Base-by-base conservation (phyloP, 2,888 invertebrate genomes). In the Drosophila paucipuncta region DNA sequence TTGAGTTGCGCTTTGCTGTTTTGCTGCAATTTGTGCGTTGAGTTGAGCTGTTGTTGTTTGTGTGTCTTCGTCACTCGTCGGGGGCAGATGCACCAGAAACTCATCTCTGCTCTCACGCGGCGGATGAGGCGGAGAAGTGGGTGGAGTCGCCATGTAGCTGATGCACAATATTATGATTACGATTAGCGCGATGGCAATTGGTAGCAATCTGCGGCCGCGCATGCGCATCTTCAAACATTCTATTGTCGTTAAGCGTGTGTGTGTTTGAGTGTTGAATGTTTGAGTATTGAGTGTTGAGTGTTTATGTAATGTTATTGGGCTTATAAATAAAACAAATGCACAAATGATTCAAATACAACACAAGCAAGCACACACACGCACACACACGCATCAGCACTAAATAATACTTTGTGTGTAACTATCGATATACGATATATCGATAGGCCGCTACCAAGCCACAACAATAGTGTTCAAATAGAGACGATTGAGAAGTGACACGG, bases 141-240 rank as follows among this genome's bases (percentile, higher is more conserved):
- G 47, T 25, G 47, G 47, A 59, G 79, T 86, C 5, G 81, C 76
- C 37, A 86, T 82, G n/a, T 88, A 84, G 63, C 85, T 86, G 16
- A 91, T 80, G 67, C 89, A 91, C 65, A 92, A 68, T 58, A 92
- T 77, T 28, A 92, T 73, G 39, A 92, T 76, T 39, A 92, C 70
- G 52, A 84, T 73, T 39, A 82, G 62, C 39, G 89, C 82, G 37
- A 91, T 70, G 35, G 90, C 72, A 73, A 91, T 78, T 67, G 89
- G 80, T 49, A 92, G 70, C 66, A 91, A 71, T 89, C 91, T 92
- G 62, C 92, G 87, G 74, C 89, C 84, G 73, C 92, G 92, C 84
- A 92, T 81, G 80, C 92, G 92, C 92, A 92, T 92, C 87, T 91
- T 85, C 79, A 64, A 72, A 80, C 86, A 89, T 89, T 84, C 68